Evolutionary conservation across 2,797 vertebrate species (phyloP), one percentile per base, ranked within the genome.

Genomic region (Centropyge bicolor): DNA sequence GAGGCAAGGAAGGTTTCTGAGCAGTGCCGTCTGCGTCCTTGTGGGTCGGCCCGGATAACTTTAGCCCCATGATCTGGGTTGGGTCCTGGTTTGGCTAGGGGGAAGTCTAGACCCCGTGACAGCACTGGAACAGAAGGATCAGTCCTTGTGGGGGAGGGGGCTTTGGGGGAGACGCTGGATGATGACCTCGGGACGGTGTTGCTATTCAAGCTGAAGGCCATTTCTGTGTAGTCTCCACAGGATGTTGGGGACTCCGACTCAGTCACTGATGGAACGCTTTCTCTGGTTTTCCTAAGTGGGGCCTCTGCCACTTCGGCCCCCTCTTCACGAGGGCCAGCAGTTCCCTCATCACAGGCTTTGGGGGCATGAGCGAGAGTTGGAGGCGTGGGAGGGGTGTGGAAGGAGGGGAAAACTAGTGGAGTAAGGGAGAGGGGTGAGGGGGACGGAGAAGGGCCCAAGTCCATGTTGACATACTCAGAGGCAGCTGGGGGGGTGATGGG

Each of bases 21-120:
- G 84, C 94, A 94, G 85, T 94, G 95, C 3, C 95, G 88, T 14
- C 94, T 85, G 40, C 95, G 94, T 59, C 94, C 95, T 82, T 94
- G 95, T 12, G 88, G 91, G 72, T 96, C 94, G 0, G 94, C 94
- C n/a, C 94, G 85, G 66, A 96, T 95, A 24, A 95, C 95, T 83
- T 94, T 95, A 52, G 95, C 94, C 4, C 94, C 94, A 0, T 94
- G 94, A 83, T 96, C 95, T 8, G 95, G 94, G 82, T 95, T 95
- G 43, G 87, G 85, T 46, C 91, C 90, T 3, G 81, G 54, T 87
- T 95, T 96, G 54, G 87, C 61, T 1, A 93, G 78, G 24, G 94
- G 89, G 68, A 95, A 96, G 61, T 96, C 95, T 38, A 95, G 87
- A 71, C 92, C 94, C 48, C 92, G 76, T 14, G 90, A 84, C 2